These are phyloP conservation scores for Synchiropus splendidus DNA, from an alignment of 2,113 vertebrate species.

Conservation along the genomic window DNA sequence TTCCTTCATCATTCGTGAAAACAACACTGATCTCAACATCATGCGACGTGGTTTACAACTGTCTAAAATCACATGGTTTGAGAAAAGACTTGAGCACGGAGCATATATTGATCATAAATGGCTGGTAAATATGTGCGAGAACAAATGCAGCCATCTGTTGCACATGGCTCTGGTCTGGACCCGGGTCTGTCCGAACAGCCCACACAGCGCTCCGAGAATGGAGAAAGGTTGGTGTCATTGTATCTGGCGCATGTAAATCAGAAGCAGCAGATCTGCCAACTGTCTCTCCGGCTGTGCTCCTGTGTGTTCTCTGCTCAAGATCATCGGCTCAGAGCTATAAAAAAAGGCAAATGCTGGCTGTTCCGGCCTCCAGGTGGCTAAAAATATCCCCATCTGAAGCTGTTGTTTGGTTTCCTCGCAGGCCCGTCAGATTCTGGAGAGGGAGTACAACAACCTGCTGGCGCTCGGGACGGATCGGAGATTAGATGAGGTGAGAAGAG, in stretches of 20 bases:
- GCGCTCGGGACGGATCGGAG: slow-evolving; percentile 93
- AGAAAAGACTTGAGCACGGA: no score
- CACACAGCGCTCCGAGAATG: slow-evolving; percentile 12
- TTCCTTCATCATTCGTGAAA: no score
- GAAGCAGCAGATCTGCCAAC: slow-evolving; percentile 40
- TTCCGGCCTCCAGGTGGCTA: slow-evolving; percentile 1
- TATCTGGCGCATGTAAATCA: slow-evolving; percentile 26
- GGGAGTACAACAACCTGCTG: slow-evolving; percentile 98
- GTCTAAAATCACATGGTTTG: no score
- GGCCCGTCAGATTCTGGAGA: slow-evolving; percentile 98
- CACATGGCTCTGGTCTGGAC: no score
- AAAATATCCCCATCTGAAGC: slow-evolving; percentile 22
- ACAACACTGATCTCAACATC: no score
- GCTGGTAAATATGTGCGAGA: no score
- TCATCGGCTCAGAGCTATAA: no score
- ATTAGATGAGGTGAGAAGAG: slow-evolving; percentile 85
- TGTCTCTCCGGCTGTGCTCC: slow-evolving; percentile 39
- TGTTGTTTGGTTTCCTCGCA: slow-evolving; percentile 37
- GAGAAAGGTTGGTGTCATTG: slow-evolving; percentile 15
- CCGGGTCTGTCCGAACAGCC: no score
- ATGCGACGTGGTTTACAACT: no score
- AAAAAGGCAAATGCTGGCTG: no score
- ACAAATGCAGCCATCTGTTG: no score
- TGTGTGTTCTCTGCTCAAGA: slow-evolving; percentile 13
- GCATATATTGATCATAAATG: no score